These are phyloP conservation scores for Pseudolaguvia tuberculata DNA, from an alignment of 2,113 vertebrate species.

Conservation along the genomic window DNA sequence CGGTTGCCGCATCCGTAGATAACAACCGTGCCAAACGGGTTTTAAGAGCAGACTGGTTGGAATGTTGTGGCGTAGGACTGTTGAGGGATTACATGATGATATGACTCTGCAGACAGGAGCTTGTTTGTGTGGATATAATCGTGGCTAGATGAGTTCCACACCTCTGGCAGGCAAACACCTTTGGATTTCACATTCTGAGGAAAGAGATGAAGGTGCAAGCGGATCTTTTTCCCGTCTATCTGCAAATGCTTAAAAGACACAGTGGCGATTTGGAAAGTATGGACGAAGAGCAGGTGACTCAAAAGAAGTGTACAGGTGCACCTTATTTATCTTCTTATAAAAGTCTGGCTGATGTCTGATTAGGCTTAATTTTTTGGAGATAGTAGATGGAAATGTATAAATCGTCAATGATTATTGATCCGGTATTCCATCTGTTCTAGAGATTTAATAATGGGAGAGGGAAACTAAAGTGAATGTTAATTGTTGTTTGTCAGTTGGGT, in stretches of 20 bases:
- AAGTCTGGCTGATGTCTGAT: not conserved
- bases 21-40: slow-evolving; percentile 42
- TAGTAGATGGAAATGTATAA: no score
- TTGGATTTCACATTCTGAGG: slow-evolving; percentile 29
- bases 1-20: slow-evolving; percentile 59
- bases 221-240: slow-evolving; percentile 44
- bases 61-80: slow-evolving; percentile 28
- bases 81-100: slow-evolving; percentile 48
- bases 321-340: not conserved
- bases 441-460: not conserved
- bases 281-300: not conserved
- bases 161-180: slow-evolving; percentile 12
- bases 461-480: no score
- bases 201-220: slow-evolving; percentile 34
- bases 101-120: slow-evolving; percentile 43
- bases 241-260: slow-evolving; percentile 46
- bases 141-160: slow-evolving; percentile 35
- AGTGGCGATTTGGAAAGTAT: slow-evolving; percentile 24
- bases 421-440: not conserved
- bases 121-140: slow-evolving; percentile 42
- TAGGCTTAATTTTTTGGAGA: not conserved
- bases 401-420: no score
- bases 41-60: slow-evolving; percentile 37
- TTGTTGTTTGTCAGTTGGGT: no score
- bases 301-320: slow-evolving; percentile 32